Evolutionary conservation across 1,140 invertebrate genomes (phyloP).

Genomic region (Hycleus cichorii): DNA sequence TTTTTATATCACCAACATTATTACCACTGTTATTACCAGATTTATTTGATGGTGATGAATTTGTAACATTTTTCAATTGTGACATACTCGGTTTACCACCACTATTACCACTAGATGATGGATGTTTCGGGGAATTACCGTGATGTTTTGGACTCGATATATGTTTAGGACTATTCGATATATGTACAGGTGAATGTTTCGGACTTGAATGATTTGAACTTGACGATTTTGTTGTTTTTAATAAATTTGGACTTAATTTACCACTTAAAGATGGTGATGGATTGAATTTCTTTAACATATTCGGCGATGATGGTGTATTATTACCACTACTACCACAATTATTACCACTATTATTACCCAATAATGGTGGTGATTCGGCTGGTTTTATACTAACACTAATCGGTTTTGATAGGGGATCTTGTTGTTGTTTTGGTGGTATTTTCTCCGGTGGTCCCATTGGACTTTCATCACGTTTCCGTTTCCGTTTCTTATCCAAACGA

Average conservation of each 20-base stretch:
- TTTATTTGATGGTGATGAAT: conserved; percentile 46
- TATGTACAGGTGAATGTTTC: conserved; percentile 65
- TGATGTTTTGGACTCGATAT: conserved; percentile 50
- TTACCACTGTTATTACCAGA: conserved; percentile 40
- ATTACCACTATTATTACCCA: conserved; percentile 18
- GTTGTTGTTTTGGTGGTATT: conserved; percentile 52
- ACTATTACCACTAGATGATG: conserved; percentile 52
- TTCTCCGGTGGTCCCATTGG: conserved; percentile 82
- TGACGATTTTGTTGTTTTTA: conserved; percentile 48
- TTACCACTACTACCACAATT: conserved; percentile 1
- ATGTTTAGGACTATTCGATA: conserved; percentile 60
- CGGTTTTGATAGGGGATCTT: conserved; percentile 64
- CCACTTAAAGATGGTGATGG: conserved; percentile 50
- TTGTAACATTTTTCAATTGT: conserved; percentile 62
- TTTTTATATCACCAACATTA: conserved; percentile 41
- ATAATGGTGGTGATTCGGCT: conserved; percentile 55
- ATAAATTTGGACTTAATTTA: conserved; percentile 52
- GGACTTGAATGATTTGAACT: conserved; percentile 55
- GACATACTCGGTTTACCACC: conserved; percentile 81
- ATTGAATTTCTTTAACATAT: conserved; percentile 58
- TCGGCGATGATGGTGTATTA: conserved; percentile 54
- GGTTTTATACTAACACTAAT: conserved; percentile 68
- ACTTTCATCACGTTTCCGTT: conserved; percentile 65
- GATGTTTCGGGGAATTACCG: conserved; percentile 66
- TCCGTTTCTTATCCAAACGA: conserved; percentile 70